phyloP scores from a whole-genome alignment of 2,113 vertebrate species.

The Mellivora capensis region DNA sequence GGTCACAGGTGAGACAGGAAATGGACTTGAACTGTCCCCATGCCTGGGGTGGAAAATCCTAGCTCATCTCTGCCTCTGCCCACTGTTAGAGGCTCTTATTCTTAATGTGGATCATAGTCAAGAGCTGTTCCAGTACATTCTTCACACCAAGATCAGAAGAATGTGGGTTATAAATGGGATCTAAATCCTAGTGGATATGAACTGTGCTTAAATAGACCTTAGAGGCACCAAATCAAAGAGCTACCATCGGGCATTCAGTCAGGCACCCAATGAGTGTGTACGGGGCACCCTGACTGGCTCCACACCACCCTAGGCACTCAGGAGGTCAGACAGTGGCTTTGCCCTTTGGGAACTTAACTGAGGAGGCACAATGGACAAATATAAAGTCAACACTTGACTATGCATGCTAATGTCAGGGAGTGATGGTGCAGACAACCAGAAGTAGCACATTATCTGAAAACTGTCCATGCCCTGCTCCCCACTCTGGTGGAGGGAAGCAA shows the following conservation, averaged over 20 bases:
- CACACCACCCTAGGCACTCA: background rate
- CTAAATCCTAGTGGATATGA: background rate
- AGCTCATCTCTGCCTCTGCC: background rate
- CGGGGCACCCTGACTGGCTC: background rate
- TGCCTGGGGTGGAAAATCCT: background rate
- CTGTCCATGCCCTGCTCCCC: background rate
- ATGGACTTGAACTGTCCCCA: background rate
- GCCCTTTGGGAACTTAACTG: background rate
- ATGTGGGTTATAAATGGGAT: background rate
- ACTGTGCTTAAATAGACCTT: background rate
- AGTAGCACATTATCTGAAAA: background rate
- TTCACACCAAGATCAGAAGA: slow-evolving; percentile 18
- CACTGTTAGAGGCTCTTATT: background rate
- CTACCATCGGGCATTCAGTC: background rate
- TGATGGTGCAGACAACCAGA: background rate
- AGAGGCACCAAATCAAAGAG: background rate
- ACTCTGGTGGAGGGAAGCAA: background rate
- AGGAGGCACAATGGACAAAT: background rate
- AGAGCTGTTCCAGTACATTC: background rate
- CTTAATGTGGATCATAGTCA: background rate
- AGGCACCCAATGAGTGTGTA: background rate
- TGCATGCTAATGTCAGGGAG: background rate
- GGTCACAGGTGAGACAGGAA: background rate
- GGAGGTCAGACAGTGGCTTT: background rate
- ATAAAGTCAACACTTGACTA: background rate